Conservation (phyloP, 2,797 vertebrate species). For the Cossypha dichroa region DNA sequence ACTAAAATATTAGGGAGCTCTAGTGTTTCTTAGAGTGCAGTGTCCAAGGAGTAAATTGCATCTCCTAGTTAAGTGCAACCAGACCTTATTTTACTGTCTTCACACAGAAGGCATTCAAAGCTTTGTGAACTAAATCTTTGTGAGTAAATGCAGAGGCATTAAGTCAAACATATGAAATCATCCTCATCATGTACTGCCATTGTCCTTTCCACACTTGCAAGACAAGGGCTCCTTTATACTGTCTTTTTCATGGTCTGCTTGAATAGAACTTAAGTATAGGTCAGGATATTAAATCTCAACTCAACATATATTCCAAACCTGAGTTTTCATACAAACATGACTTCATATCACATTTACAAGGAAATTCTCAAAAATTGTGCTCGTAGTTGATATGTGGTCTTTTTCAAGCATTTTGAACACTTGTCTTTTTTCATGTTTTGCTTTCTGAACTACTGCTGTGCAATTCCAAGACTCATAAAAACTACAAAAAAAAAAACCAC, state of each 20-base stretch:
- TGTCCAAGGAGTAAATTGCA: not conserved
- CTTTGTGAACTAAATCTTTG: not conserved
- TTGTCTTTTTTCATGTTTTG: not conserved
- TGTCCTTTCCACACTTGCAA: not conserved
- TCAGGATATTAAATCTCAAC: not conserved
- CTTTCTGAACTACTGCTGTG: not conserved
- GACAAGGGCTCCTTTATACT: not conserved
- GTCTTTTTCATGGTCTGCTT: not conserved
- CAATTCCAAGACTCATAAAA: not conserved
- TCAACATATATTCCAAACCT: not conserved
- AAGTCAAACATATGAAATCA: not conserved
- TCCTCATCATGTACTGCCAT: not conserved
- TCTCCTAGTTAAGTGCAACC: not conserved
- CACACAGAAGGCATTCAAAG: not conserved
- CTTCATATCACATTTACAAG: not conserved
- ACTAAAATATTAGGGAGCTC: not conserved
- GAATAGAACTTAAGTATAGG: not conserved
- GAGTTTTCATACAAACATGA: not conserved
- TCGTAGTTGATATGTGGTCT: not conserved
- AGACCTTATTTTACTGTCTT: not conserved
- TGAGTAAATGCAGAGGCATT: not conserved
- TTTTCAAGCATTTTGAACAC: not conserved
- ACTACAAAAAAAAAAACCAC: not conserved
- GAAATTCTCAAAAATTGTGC: not conserved
- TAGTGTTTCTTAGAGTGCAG: not conserved